Percentiles rank a stretch among this genome's conserved stretches.
Conservation (phyloP, 2,888 invertebrate genomes). For the Agonopterix heracliana region DNA sequence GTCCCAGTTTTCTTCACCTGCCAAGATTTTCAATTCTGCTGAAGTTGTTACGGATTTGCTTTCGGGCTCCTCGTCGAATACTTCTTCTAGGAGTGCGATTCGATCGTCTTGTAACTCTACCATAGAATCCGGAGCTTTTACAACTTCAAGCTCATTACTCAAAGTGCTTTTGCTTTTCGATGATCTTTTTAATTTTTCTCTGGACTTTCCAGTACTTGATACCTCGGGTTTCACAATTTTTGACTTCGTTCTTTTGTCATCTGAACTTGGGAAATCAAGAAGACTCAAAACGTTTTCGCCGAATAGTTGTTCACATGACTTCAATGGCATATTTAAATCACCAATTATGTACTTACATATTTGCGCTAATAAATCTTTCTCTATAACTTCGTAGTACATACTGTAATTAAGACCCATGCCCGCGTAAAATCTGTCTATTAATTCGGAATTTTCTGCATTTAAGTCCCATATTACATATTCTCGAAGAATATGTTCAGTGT, state of each 20-base stretch:
- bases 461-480: constrained; percentile 60
- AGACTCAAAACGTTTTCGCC: constrained; percentile 49
- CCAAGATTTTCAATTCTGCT: constrained; percentile 40
- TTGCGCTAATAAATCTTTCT: constrained; percentile 69
- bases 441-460: constrained; percentile 56
- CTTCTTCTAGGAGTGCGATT: constrained; percentile 24
- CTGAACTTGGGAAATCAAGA: constrained; percentile 48
- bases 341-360: constrained; percentile 67
- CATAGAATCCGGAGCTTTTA: constrained; percentile 34
- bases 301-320: constrained; percentile 51
- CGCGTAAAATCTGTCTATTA: constrained; percentile 77
- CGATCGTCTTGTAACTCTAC: constrained; percentile 26
- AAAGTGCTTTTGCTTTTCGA: constrained; percentile 43
- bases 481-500: constrained; percentile 55
- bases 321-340: constrained; percentile 45
- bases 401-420: constrained; percentile 75
- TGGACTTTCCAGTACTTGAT: constrained; percentile 33
- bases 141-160: constrained; percentile 32
- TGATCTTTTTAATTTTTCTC: constrained; percentile 36
- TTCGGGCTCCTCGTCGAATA: constrained; percentile 29
- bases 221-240: constrained; percentile 56
- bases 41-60: constrained; percentile 21
- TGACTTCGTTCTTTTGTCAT: constrained; percentile 51
- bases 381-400: constrained; percentile 74
- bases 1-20: constrained; percentile 66